Conservation (phyloP, 2,888 invertebrate species). For the Catonia carolina region DNA sequence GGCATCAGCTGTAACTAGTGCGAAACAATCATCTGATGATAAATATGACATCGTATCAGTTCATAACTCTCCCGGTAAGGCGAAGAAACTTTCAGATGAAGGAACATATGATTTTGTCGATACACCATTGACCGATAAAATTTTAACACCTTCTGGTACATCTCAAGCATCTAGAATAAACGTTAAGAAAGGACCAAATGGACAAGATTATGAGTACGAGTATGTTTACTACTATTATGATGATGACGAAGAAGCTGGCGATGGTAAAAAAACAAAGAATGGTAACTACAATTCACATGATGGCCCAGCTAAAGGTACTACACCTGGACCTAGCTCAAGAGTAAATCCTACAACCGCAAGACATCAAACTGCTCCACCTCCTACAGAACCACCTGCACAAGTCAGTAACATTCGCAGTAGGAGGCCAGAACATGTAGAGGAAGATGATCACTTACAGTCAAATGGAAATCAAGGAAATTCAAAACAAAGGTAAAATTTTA, state of each 20-base stretch:
- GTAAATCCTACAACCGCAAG: too few relatives aligned
- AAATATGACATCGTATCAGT: constrained; percentile 32
- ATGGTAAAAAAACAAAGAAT: too few relatives aligned
- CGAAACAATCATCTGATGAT: not conserved
- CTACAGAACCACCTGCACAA: too few relatives aligned
- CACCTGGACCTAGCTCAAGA: too few relatives aligned
- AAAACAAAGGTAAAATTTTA: too few relatives aligned
- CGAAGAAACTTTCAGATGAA: constrained; percentile 25
- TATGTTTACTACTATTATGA: constrained; percentile 88
- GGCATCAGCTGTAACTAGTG: not conserved
- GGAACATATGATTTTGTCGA: constrained; percentile 38
- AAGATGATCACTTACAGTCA: too few relatives aligned
- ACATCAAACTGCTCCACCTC: too few relatives aligned
- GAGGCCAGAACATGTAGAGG: too few relatives aligned
- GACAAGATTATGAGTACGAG: constrained; percentile 86
- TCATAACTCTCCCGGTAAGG: constrained; percentile 20
- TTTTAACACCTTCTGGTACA: constrained; percentile 34
- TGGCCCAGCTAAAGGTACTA: too few relatives aligned
- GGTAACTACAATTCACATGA: too few relatives aligned
- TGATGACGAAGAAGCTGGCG: constrained; percentile 51
- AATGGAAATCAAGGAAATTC: too few relatives aligned
- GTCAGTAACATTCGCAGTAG: too few relatives aligned
- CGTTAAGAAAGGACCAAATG: constrained; percentile 82
- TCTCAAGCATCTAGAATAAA: constrained; percentile 61
- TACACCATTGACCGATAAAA: constrained; percentile 35